These are phyloP conservation scores for Netelia fuscicornis DNA, from an alignment of 2,888 invertebrate genomes.

Conservation along the genomic window DNA sequence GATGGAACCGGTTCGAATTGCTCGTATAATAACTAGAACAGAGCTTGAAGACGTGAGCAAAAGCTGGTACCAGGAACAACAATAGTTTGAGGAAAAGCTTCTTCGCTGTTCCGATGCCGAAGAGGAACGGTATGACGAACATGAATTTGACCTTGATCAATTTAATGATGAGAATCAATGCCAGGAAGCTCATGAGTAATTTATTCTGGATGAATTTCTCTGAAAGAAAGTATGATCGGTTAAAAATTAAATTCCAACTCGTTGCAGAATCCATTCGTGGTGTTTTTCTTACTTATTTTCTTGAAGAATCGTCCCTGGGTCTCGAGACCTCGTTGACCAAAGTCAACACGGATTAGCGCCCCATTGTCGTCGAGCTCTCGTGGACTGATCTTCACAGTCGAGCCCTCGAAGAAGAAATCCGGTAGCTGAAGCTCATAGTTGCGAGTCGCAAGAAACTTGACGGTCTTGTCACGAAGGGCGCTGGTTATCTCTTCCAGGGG, in stretches of 20 bases:
- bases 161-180: constrained; percentile 91
- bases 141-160: constrained; percentile 92
- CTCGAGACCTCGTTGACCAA: constrained; percentile 85
- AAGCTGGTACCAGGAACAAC: constrained; percentile 92
- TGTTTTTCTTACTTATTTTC: constrained; percentile 88
- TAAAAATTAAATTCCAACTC: not conserved
- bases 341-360: constrained; percentile 90
- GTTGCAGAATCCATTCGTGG: not conserved
- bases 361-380: constrained; percentile 90
- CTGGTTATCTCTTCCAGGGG: constrained; percentile 92
- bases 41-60: constrained; percentile 93
- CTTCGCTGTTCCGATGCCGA: constrained; percentile 93
- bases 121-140: constrained; percentile 91
- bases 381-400: constrained; percentile 91
- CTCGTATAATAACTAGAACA: constrained; percentile 93
- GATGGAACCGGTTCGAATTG: constrained; percentile 91
- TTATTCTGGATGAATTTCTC: constrained; percentile 92
- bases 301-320: constrained; percentile 88
- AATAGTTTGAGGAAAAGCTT: constrained; percentile 93
- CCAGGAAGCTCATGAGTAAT: constrained; percentile 90
- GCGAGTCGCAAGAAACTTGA: constrained; percentile 92
- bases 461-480: constrained; percentile 89
- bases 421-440: constrained; percentile 91
- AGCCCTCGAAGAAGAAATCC: constrained; percentile 90
- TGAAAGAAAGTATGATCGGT: constrained; percentile 84